Percentiles rank a stretch among this genome's conserved stretches.
phyloP scores from a whole-genome alignment of 2,797 vertebrate species.

The Halcyon badia region DNA sequence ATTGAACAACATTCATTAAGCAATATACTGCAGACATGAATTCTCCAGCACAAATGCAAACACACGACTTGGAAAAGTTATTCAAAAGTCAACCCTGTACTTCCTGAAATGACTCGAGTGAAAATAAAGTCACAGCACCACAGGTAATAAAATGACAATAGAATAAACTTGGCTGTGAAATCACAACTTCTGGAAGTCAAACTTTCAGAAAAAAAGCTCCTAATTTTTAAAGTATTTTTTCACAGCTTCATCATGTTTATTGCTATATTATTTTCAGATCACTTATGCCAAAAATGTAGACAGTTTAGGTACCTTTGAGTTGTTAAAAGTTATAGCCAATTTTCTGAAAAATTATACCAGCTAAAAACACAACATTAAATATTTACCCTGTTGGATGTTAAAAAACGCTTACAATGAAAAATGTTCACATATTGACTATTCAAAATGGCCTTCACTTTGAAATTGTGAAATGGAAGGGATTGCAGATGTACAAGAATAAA shows the following conservation, averaged over 20 bases:
- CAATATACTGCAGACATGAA: background rate
- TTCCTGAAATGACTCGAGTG: conserved; percentile 40
- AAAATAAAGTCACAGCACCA: background rate
- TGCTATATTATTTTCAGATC: conserved; percentile 84
- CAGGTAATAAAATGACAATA: conserved; percentile 55
- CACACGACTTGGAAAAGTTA: conserved; percentile 64
- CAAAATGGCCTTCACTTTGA: conserved; percentile 88
- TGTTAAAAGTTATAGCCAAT: conserved; percentile 88
- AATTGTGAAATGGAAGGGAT: conserved; percentile 87
- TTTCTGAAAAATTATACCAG: conserved; percentile 88
- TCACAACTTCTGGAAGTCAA: conserved; percentile 65
- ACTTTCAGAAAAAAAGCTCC: conserved; percentile 73
- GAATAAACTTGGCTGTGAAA: conserved; percentile 23
- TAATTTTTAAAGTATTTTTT: conserved; percentile 78
- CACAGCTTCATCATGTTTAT: conserved; percentile 82
- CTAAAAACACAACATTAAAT: conserved; percentile 89
- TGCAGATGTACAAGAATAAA: conserved; percentile 88
- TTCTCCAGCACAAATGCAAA: conserved; percentile 40
- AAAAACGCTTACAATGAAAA: conserved; percentile 89
- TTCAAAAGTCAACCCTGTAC: conserved; percentile 34
- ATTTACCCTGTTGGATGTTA: conserved; percentile 88
- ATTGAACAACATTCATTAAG: conserved; percentile 36
- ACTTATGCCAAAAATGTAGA: conserved; percentile 83
- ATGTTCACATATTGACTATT: conserved; percentile 88
- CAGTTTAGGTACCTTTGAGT: conserved; percentile 87